Evolutionary conservation across 2,797 vertebrate species (phyloP), one percentile per base, ranked within the genome.

Genomic region (Malacoctenus gilli): DNA sequence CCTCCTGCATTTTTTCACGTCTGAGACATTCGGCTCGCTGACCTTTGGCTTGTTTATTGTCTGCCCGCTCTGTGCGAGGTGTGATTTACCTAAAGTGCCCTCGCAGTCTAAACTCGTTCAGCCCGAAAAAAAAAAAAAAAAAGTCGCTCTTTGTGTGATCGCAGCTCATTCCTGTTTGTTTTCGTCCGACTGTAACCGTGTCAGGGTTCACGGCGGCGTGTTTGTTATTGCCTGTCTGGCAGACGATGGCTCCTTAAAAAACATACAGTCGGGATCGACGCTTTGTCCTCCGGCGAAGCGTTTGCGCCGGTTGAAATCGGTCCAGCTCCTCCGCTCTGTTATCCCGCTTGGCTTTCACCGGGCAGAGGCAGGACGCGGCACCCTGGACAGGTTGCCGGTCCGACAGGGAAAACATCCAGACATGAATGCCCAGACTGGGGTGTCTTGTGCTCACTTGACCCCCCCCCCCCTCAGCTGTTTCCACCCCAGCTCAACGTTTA

Each of bases 1-100:
- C n/a, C n/a, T n/a, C n/a, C n/a, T n/a, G n/a, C n/a, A n/a, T n/a
- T n/a, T n/a, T 75, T 71, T 53, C 53, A 23, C 5, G 44, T 63
- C 32, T 76, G 70, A 71, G 72, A 82, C 70, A 67, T 69, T 82
- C 60, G 40, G 53, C 44, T 16, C 11, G 49, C 36, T 71, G 57
- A 86, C 72, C 55, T 87, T 78, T 79, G 63, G 59, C 59, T 78
- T 75, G 81, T 80, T 86, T 77, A 74, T 68, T 54, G 67, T 79
- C 73, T 73, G 71, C 56, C 42, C 8, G 8, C 77, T 57, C 21
- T 14, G 74, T 55, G 65, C 9, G 19, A 59, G 43, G 28, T 66
- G n/a, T 60, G 62, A 59, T 57, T 74, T 68, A 58, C 49, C 72
- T 67, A 47, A 74, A 53, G 68, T 4, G 4, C 32, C 44, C 55